Evolutionary conservation across 2,888 invertebrate species (phyloP), one percentile per base, ranked within the genome.

Genomic region (Leucania comma): DNA sequence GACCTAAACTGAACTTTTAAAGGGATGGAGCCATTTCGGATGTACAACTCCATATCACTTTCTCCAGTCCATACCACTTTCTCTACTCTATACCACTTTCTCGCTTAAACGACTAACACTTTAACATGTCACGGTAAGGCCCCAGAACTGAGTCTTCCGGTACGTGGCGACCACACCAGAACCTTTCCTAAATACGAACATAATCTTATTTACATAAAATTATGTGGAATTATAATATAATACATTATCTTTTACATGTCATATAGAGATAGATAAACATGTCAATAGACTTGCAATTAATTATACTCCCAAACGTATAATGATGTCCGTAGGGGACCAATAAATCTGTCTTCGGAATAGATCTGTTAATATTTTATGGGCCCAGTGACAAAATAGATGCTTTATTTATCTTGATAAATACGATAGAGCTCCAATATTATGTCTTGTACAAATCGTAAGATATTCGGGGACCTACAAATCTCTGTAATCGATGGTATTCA

Each of bases 291-390:
- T 57, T 75, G 75, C 75, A 79, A 74, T 78, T 79, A 74, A 69
- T 79, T 74, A 78, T 79, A 74, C 61, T 35, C 54, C 75, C 61
- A 65, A 75, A 63, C 56, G 42, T 79, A 80, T 75, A 78, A 75
- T 70, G 66, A 78, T 80, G 65, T 80, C 78, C 62, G 58, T 75
- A 59, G 61, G 76, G 63, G 76, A 61, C 71, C 64, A 59, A 77
- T 82, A 77, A 80, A 82, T 74, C 77, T 64, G 68, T 76, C 77
- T 77, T 58, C 61, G 8, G 64, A 48, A 65, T 73, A 72, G 70
- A 70, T 59, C 66, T 70, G 70, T 61, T 78, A 57, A 75, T 78
- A 85, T 77, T 78, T 81, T 81, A 79, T 73, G 63, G 68, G 42
- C 38, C 12, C 29, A 50, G 51, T 70, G 76, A 76, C 66, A 67